Evolutionary conservation across 2,113 vertebrate genomes (phyloP).

Genomic region (Melanostigma gelatinosum): DNA sequence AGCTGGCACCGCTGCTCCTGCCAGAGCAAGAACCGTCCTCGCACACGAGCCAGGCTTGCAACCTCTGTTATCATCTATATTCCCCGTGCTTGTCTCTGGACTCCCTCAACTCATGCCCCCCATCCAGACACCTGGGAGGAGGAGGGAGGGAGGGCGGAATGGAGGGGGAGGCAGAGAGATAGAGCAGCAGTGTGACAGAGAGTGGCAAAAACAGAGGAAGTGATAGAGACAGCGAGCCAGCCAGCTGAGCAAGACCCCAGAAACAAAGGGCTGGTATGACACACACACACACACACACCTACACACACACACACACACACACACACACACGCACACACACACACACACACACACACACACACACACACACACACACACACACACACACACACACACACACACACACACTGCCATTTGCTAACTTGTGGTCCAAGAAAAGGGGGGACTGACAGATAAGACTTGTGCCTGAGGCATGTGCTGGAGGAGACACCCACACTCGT

Average conservation of each 20-base stretch:
- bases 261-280: conserved; percentile 75
- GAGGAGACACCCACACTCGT: conserved; percentile 59
- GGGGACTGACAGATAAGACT: conserved; percentile 61
- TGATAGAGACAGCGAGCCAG: conserved; percentile 81
- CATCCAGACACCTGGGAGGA: conserved; percentile 69
- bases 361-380: conserved; percentile 55
- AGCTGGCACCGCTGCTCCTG: conserved; percentile 61
- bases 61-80: conserved; percentile 60
- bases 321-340: conserved; percentile 14
- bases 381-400: conserved; percentile 30
- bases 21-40: conserved; percentile 42
- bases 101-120: conserved; percentile 65
- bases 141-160: background rate
- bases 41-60: conserved; percentile 41
- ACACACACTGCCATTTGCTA: conserved; percentile 20
- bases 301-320: conserved; percentile 15
- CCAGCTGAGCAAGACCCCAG: conserved; percentile 71
- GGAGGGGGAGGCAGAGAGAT: conserved; percentile 65
- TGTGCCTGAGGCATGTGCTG: conserved; percentile 57
- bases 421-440: conserved; percentile 42
- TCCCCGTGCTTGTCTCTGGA: conserved; percentile 62
- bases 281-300: conserved; percentile 39
- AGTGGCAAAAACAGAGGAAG: conserved; percentile 83
- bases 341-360: conserved; percentile 28
- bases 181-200: conserved; percentile 65